phyloP scores from a whole-genome alignment of 2,113 vertebrate genomes.

The Paradoxurus hermaphroditus region DNA sequence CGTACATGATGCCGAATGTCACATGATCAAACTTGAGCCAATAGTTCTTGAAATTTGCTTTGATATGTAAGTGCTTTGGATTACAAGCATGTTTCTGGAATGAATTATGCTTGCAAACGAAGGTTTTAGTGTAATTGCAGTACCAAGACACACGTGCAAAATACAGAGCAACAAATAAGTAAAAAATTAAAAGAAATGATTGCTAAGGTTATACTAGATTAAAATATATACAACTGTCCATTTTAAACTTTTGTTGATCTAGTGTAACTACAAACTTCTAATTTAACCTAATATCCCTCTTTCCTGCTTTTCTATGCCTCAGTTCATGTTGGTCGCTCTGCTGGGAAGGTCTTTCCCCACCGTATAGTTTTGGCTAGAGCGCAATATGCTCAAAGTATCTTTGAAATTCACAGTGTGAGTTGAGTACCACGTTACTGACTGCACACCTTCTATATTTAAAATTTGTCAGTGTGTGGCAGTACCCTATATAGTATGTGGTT shows the following conservation, averaged over 20 bases:
- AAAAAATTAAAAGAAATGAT: neutral
- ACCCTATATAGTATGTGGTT: neutral
- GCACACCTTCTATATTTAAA: neutral
- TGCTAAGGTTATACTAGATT: neutral
- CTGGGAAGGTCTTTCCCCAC: neutral
- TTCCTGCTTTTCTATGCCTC: neutral
- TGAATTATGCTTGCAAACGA: too few relatives aligned
- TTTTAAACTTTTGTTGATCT: neutral
- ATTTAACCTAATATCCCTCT: neutral
- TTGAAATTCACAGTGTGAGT: neutral
- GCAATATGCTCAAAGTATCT: neutral
- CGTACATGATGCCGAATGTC: too few relatives aligned
- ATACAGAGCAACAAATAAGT: neutral
- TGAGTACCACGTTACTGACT: neutral
- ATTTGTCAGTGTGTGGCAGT: neutral
- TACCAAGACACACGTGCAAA: neutral
- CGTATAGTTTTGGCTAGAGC: neutral
- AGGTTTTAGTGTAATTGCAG: neutral
- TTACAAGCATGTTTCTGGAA: too few relatives aligned
- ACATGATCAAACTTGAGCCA: too few relatives aligned
- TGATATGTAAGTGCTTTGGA: too few relatives aligned
- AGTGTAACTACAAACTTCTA: neutral
- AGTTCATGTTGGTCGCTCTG: neutral
- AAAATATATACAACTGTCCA: neutral
- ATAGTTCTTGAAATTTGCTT: too few relatives aligned